A percentile compares a stretch with the other conserved stretches of the same genome.
These are phyloP conservation scores for Acrobasis repandana DNA, from an alignment of 2,888 invertebrate genomes.

Conservation along the genomic window DNA sequence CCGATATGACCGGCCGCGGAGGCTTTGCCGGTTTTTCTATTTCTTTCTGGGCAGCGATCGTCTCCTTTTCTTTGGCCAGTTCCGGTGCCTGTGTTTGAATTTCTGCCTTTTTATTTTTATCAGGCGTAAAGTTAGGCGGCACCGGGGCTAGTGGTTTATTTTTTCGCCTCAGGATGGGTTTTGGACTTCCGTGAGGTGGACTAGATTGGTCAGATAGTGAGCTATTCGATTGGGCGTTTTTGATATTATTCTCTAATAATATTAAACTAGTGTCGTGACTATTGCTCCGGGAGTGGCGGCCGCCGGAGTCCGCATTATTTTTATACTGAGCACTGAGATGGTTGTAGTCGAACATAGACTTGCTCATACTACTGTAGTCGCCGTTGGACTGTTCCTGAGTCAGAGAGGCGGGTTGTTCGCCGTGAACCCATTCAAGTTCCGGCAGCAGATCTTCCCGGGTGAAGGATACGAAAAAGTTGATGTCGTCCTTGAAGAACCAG, in stretches of 20 bases:
- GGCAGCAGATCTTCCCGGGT: constrained; percentile 82
- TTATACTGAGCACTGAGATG: constrained; percentile 41
- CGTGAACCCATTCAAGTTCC: constrained; percentile 71
- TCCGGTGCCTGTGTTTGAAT: constrained; percentile 46
- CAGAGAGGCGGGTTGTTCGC: constrained; percentile 67
- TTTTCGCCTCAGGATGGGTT: constrained; percentile 87
- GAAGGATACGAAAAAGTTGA: constrained; percentile 87
- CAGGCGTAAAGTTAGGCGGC: constrained; percentile 84
- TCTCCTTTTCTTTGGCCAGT: constrained; percentile 39
- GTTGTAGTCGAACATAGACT: constrained; percentile 70
- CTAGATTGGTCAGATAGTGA: constrained; percentile 86
- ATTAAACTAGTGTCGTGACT: constrained; percentile 84
- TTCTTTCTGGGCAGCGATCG: constrained; percentile 52
- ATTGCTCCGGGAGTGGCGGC: constrained; percentile 81
- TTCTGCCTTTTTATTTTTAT: constrained; percentile 66
- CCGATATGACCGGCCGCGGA: constrained; percentile 82
- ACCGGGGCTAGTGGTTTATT: constrained; percentile 89
- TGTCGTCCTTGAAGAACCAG: constrained; percentile 91
- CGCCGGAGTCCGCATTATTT: constrained; percentile 42
- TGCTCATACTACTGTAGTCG: constrained; percentile 68
- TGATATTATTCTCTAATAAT: constrained; percentile 74
- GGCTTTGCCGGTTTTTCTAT: constrained; percentile 84
- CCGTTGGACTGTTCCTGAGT: constrained; percentile 69
- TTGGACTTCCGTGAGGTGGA: constrained; percentile 89
- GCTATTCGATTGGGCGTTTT: constrained; percentile 86